Percentiles rank a stretch among this genome's conserved stretches.
These are phyloP conservation scores for Parapsyche elsis DNA, from an alignment of 1,140 invertebrate species.

Conservation along the genomic window DNA sequence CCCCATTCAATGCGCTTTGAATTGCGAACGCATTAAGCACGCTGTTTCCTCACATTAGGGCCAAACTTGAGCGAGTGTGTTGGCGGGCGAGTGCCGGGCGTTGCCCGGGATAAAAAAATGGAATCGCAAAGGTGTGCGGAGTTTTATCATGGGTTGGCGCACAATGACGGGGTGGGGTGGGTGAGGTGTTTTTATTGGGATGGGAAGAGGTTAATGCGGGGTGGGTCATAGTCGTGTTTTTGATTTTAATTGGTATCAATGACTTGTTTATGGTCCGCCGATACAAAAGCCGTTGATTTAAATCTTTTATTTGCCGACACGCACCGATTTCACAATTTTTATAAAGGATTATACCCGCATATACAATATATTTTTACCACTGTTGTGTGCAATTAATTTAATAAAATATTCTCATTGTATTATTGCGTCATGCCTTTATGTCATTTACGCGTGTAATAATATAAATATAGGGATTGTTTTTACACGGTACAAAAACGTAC, in stretches of 20 bases:
- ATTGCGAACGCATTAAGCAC: conserved; percentile 20
- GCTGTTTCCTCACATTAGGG: background rate
- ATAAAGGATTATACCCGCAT: too few relatives aligned
- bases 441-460: too few relatives aligned
- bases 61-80: background rate
- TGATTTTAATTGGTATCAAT: conserved; percentile 56
- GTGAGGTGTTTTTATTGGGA: background rate
- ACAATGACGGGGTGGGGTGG: background rate
- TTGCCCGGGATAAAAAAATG: background rate
- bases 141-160: too few relatives aligned
- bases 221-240: conserved; percentile 50
- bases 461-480: too few relatives aligned
- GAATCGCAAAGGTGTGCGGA: too few relatives aligned
- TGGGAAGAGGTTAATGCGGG: background rate
- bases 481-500: too few relatives aligned
- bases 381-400: too few relatives aligned
- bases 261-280: conserved; percentile 52
- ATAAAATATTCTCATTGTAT: too few relatives aligned
- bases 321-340: too few relatives aligned
- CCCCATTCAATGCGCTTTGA: conserved; percentile 26
- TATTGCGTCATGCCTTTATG: too few relatives aligned
- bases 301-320: conserved; percentile 1
- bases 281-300: conserved; percentile 55
- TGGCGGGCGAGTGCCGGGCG: background rate
- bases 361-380: too few relatives aligned